Conservation (phyloP, 2,113 vertebrate genomes). For the Suncus etruscus region DNA sequence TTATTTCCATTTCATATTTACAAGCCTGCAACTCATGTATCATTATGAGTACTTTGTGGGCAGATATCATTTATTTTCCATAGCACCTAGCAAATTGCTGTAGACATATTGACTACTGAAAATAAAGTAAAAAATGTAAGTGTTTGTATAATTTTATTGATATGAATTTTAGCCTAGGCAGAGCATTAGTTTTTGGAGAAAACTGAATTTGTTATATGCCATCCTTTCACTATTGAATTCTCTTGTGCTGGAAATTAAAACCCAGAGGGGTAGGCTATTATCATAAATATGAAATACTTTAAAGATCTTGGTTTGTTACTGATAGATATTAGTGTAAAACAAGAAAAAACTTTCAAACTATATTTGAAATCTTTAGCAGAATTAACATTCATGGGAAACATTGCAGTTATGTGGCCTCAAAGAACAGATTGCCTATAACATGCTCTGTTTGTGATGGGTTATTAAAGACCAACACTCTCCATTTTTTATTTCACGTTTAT, state of each 20-base stretch:
- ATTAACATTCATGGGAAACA: slow-evolving; percentile 68
- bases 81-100: slow-evolving; percentile 37
- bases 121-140: slow-evolving; percentile 64
- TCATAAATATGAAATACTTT: slow-evolving; percentile 44
- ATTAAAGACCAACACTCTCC: slow-evolving; percentile 82
- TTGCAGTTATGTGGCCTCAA: slow-evolving; percentile 60
- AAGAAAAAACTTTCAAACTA: slow-evolving; percentile 18
- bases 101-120: slow-evolving; percentile 60
- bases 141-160: slow-evolving; percentile 58
- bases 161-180: slow-evolving; percentile 26
- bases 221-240: slow-evolving; percentile 19
- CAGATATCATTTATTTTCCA: slow-evolving; percentile 48
- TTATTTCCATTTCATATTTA: background rate
- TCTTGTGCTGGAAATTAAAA: slow-evolving; percentile 53
- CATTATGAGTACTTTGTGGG: background rate
- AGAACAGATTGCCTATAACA: slow-evolving; percentile 86
- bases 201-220: background rate
- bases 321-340: slow-evolving; percentile 15
- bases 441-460: slow-evolving; percentile 78
- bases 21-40: background rate
- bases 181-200: background rate
- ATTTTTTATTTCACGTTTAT: slow-evolving; percentile 82
- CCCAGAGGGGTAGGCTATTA: background rate
- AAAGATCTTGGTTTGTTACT: slow-evolving; percentile 20
- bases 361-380: slow-evolving; percentile 48